Evolutionary conservation across 2,888 invertebrate species (phyloP).

Genomic region (Hyposoter dolosus): DNA sequence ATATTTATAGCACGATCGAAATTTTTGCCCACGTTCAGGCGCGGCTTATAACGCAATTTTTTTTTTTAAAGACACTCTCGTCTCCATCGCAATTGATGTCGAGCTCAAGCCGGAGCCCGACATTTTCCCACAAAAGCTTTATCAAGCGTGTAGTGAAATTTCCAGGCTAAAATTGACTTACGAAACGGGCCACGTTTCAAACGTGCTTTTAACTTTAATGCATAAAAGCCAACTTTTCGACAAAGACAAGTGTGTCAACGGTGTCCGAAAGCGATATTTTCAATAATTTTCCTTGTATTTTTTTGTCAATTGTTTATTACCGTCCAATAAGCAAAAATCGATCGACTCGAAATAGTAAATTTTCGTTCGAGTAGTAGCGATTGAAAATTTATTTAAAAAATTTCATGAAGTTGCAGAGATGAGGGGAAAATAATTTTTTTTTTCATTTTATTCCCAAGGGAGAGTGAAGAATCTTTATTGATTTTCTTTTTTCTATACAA

Average conservation of each 20-base stretch:
- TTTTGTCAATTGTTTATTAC: neutral
- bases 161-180: slow-evolving; percentile 27
- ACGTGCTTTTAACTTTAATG: neutral
- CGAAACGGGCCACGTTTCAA: neutral
- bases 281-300: neutral
- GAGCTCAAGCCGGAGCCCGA: neutral
- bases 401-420: neutral
- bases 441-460: neutral
- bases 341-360: neutral
- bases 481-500: neutral
- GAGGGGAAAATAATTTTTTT: neutral
- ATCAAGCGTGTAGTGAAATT: slow-evolving; percentile 13
- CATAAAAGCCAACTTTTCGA: neutral
- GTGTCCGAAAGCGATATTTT: neutral
- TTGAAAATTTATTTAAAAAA: neutral
- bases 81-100: neutral
- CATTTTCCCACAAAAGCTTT: neutral
- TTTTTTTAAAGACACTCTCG: neutral
- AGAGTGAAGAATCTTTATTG: neutral
- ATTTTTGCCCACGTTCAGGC: neutral
- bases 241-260: neutral
- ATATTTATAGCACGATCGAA: neutral
- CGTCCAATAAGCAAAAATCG: neutral
- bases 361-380: neutral
- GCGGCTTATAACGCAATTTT: neutral